These are phyloP conservation scores for Diceros bicornis DNA, from an alignment of 2,797 vertebrate species.

Conservation along the genomic window DNA sequence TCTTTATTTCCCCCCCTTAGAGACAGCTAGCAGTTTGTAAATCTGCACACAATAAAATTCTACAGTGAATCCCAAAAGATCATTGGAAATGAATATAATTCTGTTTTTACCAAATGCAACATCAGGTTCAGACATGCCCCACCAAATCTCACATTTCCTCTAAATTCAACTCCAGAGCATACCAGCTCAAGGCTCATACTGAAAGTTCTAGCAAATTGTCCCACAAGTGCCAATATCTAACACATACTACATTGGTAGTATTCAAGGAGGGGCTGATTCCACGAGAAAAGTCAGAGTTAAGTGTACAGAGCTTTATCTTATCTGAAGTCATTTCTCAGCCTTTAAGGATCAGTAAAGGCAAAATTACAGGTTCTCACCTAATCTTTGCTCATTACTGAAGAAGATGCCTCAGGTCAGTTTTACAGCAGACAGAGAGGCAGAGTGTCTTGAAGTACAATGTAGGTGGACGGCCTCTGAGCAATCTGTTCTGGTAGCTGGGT, in stretches of 20 bases:
- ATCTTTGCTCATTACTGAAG: neutral
- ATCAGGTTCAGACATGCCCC: slow-evolving; percentile 23
- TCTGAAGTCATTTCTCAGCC: neutral
- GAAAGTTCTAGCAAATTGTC: slow-evolving; percentile 23
- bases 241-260: neutral
- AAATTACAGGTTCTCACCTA: neutral
- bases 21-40: neutral
- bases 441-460: neutral
- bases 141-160: slow-evolving; percentile 31
- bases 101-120: slow-evolving; percentile 25
- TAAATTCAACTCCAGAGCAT: slow-evolving; percentile 49
- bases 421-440: neutral
- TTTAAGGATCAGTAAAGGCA: neutral
- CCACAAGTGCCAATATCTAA: neutral
- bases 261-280: neutral
- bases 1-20: neutral
- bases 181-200: neutral
- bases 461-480: neutral
- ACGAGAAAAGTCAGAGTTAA: neutral
- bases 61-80: neutral
- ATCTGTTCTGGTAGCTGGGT: neutral
- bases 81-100: neutral
- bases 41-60: neutral
- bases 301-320: neutral
- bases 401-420: neutral